phyloP scores from a whole-genome alignment of 2,888 invertebrate species.

The Tortrix viridana region DNA sequence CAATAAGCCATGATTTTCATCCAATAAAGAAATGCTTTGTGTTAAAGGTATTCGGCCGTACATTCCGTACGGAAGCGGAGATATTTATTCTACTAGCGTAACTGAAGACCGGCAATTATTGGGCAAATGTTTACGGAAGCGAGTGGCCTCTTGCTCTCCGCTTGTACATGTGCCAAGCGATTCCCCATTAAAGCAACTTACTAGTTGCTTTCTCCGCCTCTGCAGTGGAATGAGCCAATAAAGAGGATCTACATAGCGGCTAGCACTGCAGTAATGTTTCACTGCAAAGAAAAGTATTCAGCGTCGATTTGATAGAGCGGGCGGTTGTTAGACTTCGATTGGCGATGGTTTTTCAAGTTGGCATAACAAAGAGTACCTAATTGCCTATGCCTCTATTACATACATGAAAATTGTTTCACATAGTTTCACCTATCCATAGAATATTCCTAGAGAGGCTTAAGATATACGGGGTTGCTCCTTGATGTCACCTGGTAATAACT shows the following conservation, averaged over 20 bases:
- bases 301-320: conserved; percentile 10
- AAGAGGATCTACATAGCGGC: conserved; percentile 50
- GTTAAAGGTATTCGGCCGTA: conserved; percentile 64
- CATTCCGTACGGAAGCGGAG: conserved; percentile 63
- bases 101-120: conserved; percentile 79
- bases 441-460: too few relatives aligned
- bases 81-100: conserved; percentile 76
- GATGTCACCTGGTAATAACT: too few relatives aligned
- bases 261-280: conserved; percentile 45
- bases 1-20: conserved; percentile 71
- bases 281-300: conserved; percentile 29
- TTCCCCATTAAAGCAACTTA: conserved; percentile 66
- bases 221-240: conserved; percentile 63
- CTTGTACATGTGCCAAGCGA: conserved; percentile 69
- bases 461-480: too few relatives aligned
- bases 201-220: conserved; percentile 64
- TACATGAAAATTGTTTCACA: too few relatives aligned
- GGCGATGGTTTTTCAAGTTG: conserved; percentile 10
- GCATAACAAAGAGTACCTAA: conserved; percentile 8
- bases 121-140: conserved; percentile 77
- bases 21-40: conserved; percentile 76
- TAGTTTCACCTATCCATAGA: too few relatives aligned
- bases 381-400: background rate
- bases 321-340: conserved; percentile 7
- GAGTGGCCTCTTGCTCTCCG: conserved; percentile 68